Evolutionary conservation across 2,888 invertebrate species (phyloP).

Genomic region (Boloria euphrosyne): DNA sequence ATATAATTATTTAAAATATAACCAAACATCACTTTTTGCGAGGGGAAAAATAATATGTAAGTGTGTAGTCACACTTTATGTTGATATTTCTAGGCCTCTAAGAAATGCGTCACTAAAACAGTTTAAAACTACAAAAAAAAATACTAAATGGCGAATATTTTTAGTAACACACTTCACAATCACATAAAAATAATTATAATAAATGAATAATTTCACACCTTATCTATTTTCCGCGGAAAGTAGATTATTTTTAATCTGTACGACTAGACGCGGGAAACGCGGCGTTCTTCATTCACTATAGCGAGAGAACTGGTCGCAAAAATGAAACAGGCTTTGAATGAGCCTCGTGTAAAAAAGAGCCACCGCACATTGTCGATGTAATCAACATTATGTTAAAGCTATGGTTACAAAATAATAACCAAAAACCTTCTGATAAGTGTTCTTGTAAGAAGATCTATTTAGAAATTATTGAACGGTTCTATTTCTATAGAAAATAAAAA

Average conservation of each 20-base stretch:
- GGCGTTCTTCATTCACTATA: slow-evolving; percentile 55
- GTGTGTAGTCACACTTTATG: too few species aligned
- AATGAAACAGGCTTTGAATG: slow-evolving; percentile 41
- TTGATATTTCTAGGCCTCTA: too few species aligned
- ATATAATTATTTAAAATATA: too few species aligned
- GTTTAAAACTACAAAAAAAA: not conserved
- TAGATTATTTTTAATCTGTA: slow-evolving; percentile 56
- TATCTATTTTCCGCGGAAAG: slow-evolving; percentile 57
- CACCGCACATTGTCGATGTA: slow-evolving; percentile 11
- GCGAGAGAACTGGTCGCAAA: slow-evolving; percentile 56
- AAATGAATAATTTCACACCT: slow-evolving; percentile 21
- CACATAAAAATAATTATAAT: not conserved
- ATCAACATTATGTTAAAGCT: not conserved
- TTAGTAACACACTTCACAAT: slow-evolving; percentile 14
- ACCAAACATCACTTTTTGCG: too few species aligned
- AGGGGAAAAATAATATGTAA: too few species aligned
- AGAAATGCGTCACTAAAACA: too few species aligned
- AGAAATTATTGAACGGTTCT: too few species aligned
- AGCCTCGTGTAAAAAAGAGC: slow-evolving; percentile 6
- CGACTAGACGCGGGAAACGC: slow-evolving; percentile 60
- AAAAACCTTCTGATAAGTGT: too few species aligned
- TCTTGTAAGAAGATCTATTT: too few species aligned
- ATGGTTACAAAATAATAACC: too few species aligned
- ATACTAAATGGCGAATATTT: not conserved
- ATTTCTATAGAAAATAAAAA: too few species aligned